Conservation (phyloP, 2,797 vertebrate genomes). For the Choloepus didactylus region DNA sequence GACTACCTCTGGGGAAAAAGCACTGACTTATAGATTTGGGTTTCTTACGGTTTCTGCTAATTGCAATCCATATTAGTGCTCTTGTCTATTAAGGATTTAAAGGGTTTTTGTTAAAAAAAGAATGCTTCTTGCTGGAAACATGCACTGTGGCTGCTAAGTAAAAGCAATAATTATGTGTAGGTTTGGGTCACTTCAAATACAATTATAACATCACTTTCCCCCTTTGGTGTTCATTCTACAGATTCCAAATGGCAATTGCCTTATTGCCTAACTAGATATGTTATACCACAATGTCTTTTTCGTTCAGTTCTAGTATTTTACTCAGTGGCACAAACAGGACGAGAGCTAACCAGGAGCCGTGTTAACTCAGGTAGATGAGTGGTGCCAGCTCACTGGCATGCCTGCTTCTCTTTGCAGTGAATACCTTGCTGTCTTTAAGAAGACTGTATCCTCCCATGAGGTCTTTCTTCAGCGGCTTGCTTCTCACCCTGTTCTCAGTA, state of each 20-base stretch:
- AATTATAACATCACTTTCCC: neutral
- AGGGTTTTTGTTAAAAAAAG: neutral
- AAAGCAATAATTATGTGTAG: neutral
- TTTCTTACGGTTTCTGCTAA: neutral
- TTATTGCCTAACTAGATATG: neutral
- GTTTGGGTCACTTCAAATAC: neutral
- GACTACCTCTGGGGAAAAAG: neutral
- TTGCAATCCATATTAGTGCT: neutral
- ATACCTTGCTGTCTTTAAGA: conserved; percentile 99
- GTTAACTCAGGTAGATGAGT: neutral
- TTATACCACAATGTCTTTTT: neutral
- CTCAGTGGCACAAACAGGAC: neutral
- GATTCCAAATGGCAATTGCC: neutral
- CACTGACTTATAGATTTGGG: neutral
- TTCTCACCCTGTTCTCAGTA: conserved; percentile 95
- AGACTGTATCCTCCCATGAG: conserved; percentile 98
- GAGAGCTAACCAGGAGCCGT: neutral
- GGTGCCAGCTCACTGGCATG: neutral
- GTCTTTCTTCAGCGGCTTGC: conserved; percentile 96
- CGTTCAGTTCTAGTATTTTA: neutral
- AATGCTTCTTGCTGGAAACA: neutral
- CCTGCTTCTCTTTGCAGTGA: conserved; percentile 85
- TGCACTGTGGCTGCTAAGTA: neutral
- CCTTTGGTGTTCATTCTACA: neutral
- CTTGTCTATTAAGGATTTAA: neutral